A percentile compares a stretch with the other conserved stretches of the same genome.
These are phyloP conservation scores for Neoaliturus tenellus DNA, from an alignment of 2,888 invertebrate species.

Conservation along the genomic window DNA sequence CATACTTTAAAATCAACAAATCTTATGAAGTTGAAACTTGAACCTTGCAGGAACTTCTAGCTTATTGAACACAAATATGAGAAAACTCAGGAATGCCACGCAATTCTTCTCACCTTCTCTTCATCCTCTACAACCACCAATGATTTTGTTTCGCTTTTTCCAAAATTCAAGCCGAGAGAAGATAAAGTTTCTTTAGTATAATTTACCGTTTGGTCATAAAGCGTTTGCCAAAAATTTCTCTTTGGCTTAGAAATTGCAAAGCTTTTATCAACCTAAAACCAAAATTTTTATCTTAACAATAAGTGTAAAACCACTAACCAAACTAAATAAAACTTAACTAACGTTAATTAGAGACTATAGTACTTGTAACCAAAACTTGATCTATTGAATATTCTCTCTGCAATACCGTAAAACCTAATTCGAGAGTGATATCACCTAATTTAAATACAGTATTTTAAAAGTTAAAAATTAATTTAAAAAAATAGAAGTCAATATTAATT, in stretches of 20 bases:
- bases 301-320: too few relatives aligned
- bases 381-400: too few relatives aligned
- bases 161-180: conserved; percentile 48
- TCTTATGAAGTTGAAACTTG: too few relatives aligned
- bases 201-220: conserved; percentile 18
- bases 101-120: conserved; percentile 35
- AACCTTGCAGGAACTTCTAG: background rate
- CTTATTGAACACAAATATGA: background rate
- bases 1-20: too few relatives aligned
- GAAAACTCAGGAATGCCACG: background rate
- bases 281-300: background rate
- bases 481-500: too few relatives aligned
- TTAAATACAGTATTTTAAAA: too few relatives aligned
- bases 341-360: too few relatives aligned
- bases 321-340: too few relatives aligned
- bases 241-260: conserved; percentile 45
- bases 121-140: conserved; percentile 7
- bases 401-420: too few relatives aligned
- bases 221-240: conserved; percentile 47
- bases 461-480: too few relatives aligned
- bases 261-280: conserved; percentile 45
- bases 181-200: conserved; percentile 29
- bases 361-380: too few relatives aligned
- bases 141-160: conserved; percentile 27
- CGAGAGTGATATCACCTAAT: too few relatives aligned